Percentiles rank a stretch among this genome's conserved stretches.
These are phyloP conservation scores for Gymnopithys bicolor DNA, from an alignment of 2,797 vertebrate species.

Conservation along the genomic window DNA sequence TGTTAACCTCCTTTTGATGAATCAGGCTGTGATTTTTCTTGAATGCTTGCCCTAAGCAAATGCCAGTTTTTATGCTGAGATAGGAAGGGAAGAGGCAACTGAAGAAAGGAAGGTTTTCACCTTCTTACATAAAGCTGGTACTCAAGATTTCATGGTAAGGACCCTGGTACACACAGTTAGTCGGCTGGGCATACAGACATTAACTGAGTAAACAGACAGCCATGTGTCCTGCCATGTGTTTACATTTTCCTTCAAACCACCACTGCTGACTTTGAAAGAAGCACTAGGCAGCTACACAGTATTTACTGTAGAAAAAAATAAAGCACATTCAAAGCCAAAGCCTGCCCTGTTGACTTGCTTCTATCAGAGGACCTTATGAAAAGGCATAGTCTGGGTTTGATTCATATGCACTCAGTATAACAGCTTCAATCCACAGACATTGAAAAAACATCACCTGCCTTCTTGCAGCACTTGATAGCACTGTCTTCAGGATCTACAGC, in stretches of 20 bases:
- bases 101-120: neutral
- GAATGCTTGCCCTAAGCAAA: neutral
- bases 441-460: neutral
- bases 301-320: neutral
- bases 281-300: neutral
- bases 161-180: neutral
- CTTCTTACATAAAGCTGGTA: neutral
- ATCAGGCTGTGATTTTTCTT: neutral
- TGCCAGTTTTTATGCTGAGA: neutral
- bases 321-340: neutral
- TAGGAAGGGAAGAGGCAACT: neutral
- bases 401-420: neutral
- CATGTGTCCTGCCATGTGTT: neutral
- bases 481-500: neutral
- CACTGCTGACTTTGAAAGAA: neutral
- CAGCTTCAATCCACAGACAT: neutral
- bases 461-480: neutral
- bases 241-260: neutral
- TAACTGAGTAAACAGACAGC: neutral
- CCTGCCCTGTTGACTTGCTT: neutral
- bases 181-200: neutral
- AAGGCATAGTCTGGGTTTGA: neutral
- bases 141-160: neutral
- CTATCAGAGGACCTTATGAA: neutral
- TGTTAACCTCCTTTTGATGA: neutral